Evolutionary conservation across 2,797 vertebrate genomes (phyloP).

Genomic region (Falco novaeseelandiae): DNA sequence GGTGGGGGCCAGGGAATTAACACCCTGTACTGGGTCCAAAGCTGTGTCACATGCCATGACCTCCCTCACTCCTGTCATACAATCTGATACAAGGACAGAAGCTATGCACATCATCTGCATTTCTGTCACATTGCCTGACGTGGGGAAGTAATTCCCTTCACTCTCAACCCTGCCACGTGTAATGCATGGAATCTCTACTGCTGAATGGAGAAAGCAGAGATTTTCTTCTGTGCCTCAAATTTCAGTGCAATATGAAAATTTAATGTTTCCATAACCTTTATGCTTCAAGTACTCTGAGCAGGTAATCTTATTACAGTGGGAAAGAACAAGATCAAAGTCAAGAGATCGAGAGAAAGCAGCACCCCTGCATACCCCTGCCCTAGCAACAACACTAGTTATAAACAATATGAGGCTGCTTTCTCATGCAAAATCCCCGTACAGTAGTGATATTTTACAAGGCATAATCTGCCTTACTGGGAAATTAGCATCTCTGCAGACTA

Average conservation of each 20-base stretch:
- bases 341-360: neutral
- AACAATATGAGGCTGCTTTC: neutral
- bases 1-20: neutral
- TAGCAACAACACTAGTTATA: neutral
- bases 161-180: neutral
- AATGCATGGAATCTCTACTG: neutral
- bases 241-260: neutral
- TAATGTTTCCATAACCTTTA: neutral
- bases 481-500: neutral
- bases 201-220: neutral
- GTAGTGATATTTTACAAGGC: neutral
- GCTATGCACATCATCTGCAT: neutral
- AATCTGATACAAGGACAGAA: neutral
- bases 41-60: neutral
- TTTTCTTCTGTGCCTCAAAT: neutral
- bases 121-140: rapidly evolving
- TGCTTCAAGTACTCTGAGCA: neutral
- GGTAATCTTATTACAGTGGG: neutral
- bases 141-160: neutral
- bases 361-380: rapidly evolving
- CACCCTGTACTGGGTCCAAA: rapidly evolving
- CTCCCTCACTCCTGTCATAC: neutral
- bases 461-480: neutral
- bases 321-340: neutral
- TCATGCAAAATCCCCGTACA: neutral